Evolutionary conservation across 2,888 invertebrate genomes (phyloP).

Genomic region (Lymantria dispar): DNA sequence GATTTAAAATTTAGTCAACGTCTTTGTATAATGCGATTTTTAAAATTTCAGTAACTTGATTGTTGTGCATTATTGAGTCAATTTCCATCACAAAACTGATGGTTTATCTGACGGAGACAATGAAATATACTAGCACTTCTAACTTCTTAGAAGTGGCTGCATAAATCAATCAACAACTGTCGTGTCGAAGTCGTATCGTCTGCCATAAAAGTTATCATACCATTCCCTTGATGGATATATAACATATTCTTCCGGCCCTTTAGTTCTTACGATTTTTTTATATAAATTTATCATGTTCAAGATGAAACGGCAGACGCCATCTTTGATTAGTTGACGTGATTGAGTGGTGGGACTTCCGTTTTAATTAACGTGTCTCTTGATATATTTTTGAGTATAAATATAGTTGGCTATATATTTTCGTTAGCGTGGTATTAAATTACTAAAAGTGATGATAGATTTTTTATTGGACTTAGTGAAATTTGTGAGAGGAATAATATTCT

Average conservation of each 20-base stretch:
- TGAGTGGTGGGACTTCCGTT: slow-evolving; percentile 59
- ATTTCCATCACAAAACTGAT: no score
- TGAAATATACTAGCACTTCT: neutral
- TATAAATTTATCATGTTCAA: slow-evolving; percentile 59
- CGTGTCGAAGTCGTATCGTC: slow-evolving; percentile 24
- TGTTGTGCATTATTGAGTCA: no score
- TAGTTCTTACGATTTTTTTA: slow-evolving; percentile 48
- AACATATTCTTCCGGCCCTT: slow-evolving; percentile 57
- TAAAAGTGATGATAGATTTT: slow-evolving; percentile 21
- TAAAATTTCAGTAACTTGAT: no score
- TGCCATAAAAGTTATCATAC: slow-evolving; percentile 20
- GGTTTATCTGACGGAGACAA: neutral
- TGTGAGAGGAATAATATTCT: no score
- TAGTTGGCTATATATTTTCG: slow-evolving; percentile 8
- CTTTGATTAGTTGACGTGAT: slow-evolving; percentile 66
- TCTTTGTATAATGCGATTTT: no score
- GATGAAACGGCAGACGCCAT: slow-evolving; percentile 66
- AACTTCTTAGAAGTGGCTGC: neutral
- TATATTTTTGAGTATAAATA: slow-evolving; percentile 36
- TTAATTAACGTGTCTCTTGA: slow-evolving; percentile 44
- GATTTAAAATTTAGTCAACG: no score
- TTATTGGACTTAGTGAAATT: neutral
- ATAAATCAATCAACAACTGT: slow-evolving; percentile 17
- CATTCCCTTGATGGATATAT: slow-evolving; percentile 51
- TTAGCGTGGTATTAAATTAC: slow-evolving; percentile 9